These are phyloP conservation scores for Tuta absoluta DNA, from an alignment of 2,888 invertebrate species.

Conservation along the genomic window DNA sequence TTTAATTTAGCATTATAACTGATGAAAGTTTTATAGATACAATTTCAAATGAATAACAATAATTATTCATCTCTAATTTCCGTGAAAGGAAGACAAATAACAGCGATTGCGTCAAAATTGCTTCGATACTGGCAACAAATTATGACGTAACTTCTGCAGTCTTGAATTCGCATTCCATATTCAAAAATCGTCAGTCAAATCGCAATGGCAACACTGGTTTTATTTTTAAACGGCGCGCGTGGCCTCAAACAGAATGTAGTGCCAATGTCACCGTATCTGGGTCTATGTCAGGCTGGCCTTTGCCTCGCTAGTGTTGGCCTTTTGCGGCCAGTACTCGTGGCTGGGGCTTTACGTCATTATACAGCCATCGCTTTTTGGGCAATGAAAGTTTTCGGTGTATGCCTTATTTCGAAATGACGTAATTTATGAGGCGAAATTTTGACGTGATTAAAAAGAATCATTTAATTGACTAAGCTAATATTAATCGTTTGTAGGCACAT, in stretches of 20 bases:
- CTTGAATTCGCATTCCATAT: conserved; percentile 33
- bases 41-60: not conserved
- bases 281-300: conserved; percentile 78
- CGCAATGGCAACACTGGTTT: conserved; percentile 54
- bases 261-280: conserved; percentile 78
- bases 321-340: conserved; percentile 37
- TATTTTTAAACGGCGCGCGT: conserved; percentile 74
- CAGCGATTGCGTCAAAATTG: not conserved
- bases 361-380: not conserved
- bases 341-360: not conserved
- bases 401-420: not conserved
- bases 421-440: too few relatives aligned
- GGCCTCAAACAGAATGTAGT: conserved; percentile 80
- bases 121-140: not conserved
- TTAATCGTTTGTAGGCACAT: too few relatives aligned
- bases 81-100: not conserved
- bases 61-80: not conserved
- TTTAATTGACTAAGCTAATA: too few relatives aligned
- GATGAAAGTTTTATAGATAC: not conserved
- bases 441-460: too few relatives aligned
- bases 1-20: not conserved
- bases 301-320: conserved; percentile 44
- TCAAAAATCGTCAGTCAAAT: conserved; percentile 49
- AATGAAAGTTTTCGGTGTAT: not conserved
- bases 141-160: conserved; percentile 13